Conservation (phyloP, 2,797 vertebrate species). For the Psittacula echo region DNA sequence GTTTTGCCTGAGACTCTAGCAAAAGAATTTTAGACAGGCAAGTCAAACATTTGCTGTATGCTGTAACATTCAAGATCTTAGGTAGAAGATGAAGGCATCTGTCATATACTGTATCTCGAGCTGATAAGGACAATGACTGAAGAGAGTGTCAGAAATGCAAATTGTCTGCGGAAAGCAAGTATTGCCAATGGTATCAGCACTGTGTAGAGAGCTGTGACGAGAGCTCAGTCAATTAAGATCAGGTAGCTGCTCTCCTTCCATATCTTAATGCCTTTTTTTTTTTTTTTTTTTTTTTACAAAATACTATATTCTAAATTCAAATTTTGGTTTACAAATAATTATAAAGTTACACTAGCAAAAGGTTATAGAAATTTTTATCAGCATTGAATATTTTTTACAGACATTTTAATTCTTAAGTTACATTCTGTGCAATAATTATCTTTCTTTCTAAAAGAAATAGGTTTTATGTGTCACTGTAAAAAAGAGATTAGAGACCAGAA, state of each 20-base stretch:
- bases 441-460: background rate
- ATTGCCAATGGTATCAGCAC: background rate
- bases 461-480: background rate
- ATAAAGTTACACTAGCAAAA: background rate
- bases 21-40: background rate
- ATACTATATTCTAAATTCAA: background rate
- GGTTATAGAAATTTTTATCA: background rate
- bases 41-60: background rate
- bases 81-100: background rate
- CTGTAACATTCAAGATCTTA: background rate
- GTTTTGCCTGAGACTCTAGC: background rate
- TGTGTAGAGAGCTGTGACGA: background rate
- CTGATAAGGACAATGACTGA: background rate
- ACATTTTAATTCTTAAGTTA: background rate
- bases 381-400: background rate
- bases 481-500: background rate
- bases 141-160: background rate
- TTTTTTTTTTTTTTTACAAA: background rate
- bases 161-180: background rate
- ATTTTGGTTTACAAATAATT: background rate
- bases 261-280: background rate
- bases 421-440: background rate
- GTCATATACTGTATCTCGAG: background rate
- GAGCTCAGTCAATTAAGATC: background rate
- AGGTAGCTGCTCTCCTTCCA: background rate